Percentiles rank a stretch among this genome's conserved stretches.
Evolutionary conservation across 1,140 invertebrate species (phyloP).

Genomic region (Diploscapter pachys): DNA sequence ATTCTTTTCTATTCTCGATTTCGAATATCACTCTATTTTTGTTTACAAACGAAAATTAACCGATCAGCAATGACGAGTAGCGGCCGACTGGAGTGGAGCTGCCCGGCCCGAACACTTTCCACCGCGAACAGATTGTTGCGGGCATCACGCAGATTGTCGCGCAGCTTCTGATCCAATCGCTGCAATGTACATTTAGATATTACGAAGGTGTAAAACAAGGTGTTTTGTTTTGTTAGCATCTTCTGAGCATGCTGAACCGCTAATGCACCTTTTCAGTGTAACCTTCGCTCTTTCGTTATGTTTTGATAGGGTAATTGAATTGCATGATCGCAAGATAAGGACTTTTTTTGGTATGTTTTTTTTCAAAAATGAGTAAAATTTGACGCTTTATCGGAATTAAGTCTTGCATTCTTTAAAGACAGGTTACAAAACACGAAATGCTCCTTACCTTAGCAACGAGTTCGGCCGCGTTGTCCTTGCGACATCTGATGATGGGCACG

Average conservation of each 20-base stretch:
- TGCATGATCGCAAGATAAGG: neutral
- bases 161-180: conserved; percentile 91
- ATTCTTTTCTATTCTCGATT: neutral
- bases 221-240: no score
- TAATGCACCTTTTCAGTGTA: no score
- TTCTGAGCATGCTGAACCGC: no score
- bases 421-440: neutral
- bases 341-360: neutral
- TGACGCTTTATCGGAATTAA: no score
- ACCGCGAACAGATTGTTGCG: conserved; percentile 91
- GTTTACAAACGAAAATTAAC: neutral
- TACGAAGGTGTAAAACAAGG: neutral
- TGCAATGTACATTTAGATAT: conserved; percentile 30
- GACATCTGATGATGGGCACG: conserved; percentile 90
- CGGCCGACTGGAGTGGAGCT: conserved; percentile 51
- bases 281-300: no score
- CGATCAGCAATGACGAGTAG: conserved; percentile 83
- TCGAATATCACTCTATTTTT: neutral
- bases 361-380: no score
- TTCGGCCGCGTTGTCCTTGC: conserved; percentile 92
- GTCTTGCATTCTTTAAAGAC: no score
- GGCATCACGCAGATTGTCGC: conserved; percentile 92
- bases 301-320: no score
- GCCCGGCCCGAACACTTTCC: conserved; percentile 55
- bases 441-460: conserved; percentile 77